Percentiles rank a stretch among this genome's conserved stretches.
Conservation (phyloP, 2,113 vertebrate species). For the Synodontis membranacea region DNA sequence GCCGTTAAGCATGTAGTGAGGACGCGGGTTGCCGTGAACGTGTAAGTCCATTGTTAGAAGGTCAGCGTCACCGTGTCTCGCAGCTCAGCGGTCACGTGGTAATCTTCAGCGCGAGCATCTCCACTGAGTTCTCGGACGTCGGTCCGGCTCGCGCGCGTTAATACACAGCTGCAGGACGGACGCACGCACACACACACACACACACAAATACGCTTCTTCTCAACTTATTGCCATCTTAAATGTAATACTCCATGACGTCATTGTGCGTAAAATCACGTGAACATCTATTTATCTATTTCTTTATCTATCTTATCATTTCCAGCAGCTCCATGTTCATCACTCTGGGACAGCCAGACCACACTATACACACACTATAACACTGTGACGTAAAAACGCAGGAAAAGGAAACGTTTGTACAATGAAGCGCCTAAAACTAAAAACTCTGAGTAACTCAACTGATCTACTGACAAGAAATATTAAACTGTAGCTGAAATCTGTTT, state of each 20-base stretch:
- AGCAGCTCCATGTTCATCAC: neutral
- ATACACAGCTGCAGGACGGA: neutral
- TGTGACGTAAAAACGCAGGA: neutral
- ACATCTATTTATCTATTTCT: neutral
- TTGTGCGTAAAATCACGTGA: neutral
- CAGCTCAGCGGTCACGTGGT: slow-evolving; percentile 45
- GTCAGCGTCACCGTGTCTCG: slow-evolving; percentile 54
- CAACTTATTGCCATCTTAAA: neutral
- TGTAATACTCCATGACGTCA: neutral
- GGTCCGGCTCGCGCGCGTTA: neutral
- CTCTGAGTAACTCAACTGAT: neutral
- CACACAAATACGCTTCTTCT: neutral
- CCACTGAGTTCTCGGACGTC: slow-evolving; percentile 6
- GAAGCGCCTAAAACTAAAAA: neutral
- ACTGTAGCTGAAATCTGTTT: neutral
- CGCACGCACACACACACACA: slow-evolving; percentile 10
- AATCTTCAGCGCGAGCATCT: slow-evolving; percentile 30
- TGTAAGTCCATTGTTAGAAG: slow-evolving; percentile 64
- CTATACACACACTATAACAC: neutral
- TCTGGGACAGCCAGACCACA: neutral
- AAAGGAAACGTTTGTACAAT: neutral
- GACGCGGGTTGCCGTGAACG: slow-evolving; percentile 58
- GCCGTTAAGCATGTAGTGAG: slow-evolving; percentile 61
- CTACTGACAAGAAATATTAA: neutral
- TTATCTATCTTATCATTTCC: neutral